These are phyloP conservation scores for Taphrorychus bicolor DNA, from an alignment of 2,888 invertebrate species.

Conservation along the genomic window DNA sequence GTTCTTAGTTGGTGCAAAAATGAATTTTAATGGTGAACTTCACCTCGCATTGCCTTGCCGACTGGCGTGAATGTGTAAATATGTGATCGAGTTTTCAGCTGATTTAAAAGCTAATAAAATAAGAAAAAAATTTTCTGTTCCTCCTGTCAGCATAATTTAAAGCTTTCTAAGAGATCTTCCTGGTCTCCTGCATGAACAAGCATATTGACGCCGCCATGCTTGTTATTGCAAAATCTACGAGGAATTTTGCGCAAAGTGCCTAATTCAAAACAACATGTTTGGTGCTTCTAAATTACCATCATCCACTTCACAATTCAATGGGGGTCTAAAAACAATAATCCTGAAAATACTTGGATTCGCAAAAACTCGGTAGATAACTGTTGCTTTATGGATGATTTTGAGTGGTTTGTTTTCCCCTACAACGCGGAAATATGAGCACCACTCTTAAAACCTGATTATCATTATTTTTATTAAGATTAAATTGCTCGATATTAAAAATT, in stretches of 20 bases:
- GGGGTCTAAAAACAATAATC: background rate
- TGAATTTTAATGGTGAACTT: constrained; percentile 9
- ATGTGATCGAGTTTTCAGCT: background rate
- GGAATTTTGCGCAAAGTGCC: background rate
- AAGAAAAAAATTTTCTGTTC: too few relatives aligned
- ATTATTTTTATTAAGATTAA: background rate
- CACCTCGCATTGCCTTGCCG: background rate
- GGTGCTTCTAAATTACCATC: background rate
- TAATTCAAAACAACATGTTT: background rate
- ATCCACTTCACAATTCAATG: background rate
- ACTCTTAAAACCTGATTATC: background rate
- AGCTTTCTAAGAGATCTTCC: too few relatives aligned
- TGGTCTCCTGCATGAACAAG: too few relatives aligned
- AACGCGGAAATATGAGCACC: background rate
- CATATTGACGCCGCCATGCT: too few relatives aligned
- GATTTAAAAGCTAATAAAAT: too few relatives aligned
- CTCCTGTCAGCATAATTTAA: too few relatives aligned
- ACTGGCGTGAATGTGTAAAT: background rate
- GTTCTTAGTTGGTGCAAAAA: background rate
- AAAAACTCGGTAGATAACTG: too few relatives aligned
- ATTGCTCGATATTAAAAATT: background rate
- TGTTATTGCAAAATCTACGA: background rate
- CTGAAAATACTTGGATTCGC: too few relatives aligned
- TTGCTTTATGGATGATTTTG: background rate
- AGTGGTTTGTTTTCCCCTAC: background rate